Base-by-base conservation (phyloP, 2,888 invertebrate species). In the Platycheirus rosarum region DNA sequence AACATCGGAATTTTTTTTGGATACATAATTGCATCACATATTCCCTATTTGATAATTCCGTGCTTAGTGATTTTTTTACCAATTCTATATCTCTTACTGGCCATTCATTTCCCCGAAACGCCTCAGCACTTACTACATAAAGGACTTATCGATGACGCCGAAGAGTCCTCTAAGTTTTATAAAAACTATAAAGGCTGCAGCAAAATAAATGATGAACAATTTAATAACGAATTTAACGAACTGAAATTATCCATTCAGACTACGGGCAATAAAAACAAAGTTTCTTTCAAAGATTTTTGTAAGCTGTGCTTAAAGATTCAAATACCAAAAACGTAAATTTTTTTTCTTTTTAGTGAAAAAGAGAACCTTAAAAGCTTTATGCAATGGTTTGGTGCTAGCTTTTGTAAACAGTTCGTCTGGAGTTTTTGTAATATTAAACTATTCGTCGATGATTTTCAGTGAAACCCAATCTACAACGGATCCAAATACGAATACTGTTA, bases 361-460 rank as follows among this genome's bases (percentile, higher is more conserved):
- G 20, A 77, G 85, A 2, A 87, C 89, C 0, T 20, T 87, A 0
- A 88, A 87, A 55, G 87, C 86, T 4, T 85, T 89, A 16, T 79
- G 84, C 0, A 86, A 86, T 0, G 86, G 88, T 0, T 2, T 85
- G 4, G 86, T 88, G 0, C 84, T 90, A 1, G 84, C 86, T 0
- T 23, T 86, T 37, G 86, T 89, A 0, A 89, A 89, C 71, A 88
- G 89, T 44, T 87, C 87, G 44, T 87, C 88, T 29, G 89, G 90
- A 0, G 84, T 86, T n/a, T 90, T 88, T 48, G 88, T 88, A 2
- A 88, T 90, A 46, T 85, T 89, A 1, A 90, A 88, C 66, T 90
- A 90, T 49, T 88, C 89, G 85, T 88, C 90, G n/a, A 85, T 86
- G 26, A 89, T 90, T 44, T 90, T 90, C 69, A 85, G 85, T 8